Evolutionary conservation across 2,888 invertebrate species (phyloP).

Genomic region (Patella depressa): DNA sequence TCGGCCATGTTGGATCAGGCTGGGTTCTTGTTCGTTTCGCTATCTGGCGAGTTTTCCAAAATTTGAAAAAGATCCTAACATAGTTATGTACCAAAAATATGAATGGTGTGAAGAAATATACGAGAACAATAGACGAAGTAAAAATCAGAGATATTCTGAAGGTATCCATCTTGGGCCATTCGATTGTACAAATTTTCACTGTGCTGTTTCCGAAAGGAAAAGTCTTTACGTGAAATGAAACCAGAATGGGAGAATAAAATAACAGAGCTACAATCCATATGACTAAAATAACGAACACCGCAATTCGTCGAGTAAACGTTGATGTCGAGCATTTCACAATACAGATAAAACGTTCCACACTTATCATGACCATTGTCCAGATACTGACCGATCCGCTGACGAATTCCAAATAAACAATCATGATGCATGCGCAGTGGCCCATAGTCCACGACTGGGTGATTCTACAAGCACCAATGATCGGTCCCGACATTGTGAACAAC

Average conservation of each 20-base stretch:
- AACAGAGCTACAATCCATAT: constrained; percentile 44
- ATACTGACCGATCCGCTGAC: constrained; percentile 51
- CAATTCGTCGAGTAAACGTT: constrained; percentile 38
- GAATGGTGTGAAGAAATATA: constrained; percentile 47
- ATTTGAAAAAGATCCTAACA: constrained; percentile 45
- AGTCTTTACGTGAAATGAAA: constrained; percentile 46
- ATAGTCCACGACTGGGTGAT: constrained; percentile 55
- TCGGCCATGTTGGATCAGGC: not conserved
- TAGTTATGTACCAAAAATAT: constrained; percentile 46
- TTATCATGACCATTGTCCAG: constrained; percentile 60
- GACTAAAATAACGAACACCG: constrained; percentile 35
- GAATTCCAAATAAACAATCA: constrained; percentile 46
- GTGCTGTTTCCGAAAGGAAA: constrained; percentile 33
- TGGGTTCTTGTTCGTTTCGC: constrained; percentile 15
- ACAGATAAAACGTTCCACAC: constrained; percentile 53
- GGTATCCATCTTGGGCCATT: constrained; percentile 45
- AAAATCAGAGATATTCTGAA: constrained; percentile 40
- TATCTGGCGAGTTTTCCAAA: constrained; percentile 37
- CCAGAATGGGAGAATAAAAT: constrained; percentile 44
- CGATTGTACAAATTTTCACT: constrained; percentile 51
- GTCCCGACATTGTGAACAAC: constrained; percentile 47
- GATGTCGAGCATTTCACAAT: constrained; percentile 40
- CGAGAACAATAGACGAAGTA: constrained; percentile 29
- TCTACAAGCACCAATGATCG: constrained; percentile 52
- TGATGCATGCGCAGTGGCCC: constrained; percentile 49